Evolutionary conservation across 2,888 invertebrate species (phyloP).

Genomic region (Drosophila diplacantha): DNA sequence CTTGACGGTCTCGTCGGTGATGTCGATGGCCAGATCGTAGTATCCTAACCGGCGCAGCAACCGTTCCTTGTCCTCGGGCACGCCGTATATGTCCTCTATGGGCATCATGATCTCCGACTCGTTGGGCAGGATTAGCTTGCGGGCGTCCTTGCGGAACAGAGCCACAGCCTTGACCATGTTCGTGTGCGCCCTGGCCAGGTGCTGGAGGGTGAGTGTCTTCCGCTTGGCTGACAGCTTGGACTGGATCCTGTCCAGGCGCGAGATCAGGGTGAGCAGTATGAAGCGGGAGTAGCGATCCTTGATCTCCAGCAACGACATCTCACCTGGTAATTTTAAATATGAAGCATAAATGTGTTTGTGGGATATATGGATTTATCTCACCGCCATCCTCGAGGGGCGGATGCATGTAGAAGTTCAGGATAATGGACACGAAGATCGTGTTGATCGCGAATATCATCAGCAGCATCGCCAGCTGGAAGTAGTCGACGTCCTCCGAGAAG

Average conservation of each 20-base stretch:
- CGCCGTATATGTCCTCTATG: conserved; percentile 73
- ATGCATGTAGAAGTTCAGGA: conserved; percentile 49
- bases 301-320: conserved; percentile 66
- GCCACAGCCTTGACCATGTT: conserved; percentile 73
- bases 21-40: conserved; percentile 61
- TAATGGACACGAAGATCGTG: conserved; percentile 32
- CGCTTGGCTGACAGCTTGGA: conserved; percentile 56
- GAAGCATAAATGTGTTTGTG: not conserved
- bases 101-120: conserved; percentile 73
- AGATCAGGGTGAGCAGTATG: conserved; percentile 71
- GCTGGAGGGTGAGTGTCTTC: conserved; percentile 43
- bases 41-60: conserved; percentile 61
- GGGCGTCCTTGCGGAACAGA: conserved; percentile 75
- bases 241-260: conserved; percentile 72
- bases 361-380: not conserved
- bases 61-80: conserved; percentile 68
- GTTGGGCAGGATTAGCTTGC: conserved; percentile 71
- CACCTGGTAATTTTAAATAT: conserved; percentile 8
- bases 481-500: conserved; percentile 48
- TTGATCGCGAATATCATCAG: conserved; percentile 59
- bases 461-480: conserved; percentile 55
- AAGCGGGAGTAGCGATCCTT: conserved; percentile 76
- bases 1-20: conserved; percentile 64
- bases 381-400: conserved; percentile 45
- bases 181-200: conserved; percentile 71